Evolutionary conservation across 2,888 invertebrate species (phyloP).

Genomic region (Herminia tarsipennalis): DNA sequence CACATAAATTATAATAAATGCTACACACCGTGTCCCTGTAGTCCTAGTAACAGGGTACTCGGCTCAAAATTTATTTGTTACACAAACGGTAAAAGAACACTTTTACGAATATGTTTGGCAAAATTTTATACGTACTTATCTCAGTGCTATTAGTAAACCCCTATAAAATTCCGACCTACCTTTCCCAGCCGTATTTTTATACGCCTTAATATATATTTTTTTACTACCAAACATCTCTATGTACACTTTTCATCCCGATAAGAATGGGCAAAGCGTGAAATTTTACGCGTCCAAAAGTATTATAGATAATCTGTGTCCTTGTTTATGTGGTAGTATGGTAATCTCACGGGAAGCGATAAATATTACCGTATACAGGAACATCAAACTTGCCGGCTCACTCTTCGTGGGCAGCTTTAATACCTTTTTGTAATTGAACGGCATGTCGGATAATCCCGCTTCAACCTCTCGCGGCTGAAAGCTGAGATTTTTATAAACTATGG

Average conservation of each 20-base stretch:
- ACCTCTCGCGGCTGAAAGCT: too few relatives aligned
- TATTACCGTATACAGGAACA: conserved; percentile 51
- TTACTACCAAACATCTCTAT: conserved; percentile 35
- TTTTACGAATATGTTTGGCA: conserved; percentile 20
- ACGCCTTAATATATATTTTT: conserved; percentile 35
- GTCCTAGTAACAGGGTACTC: too few relatives aligned
- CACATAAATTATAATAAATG: too few relatives aligned
- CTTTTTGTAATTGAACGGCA: conserved; percentile 59
- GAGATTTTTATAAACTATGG: too few relatives aligned
- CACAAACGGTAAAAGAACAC: conserved; percentile 16
- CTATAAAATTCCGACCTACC: conserved; percentile 33
- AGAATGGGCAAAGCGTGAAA: conserved; percentile 49
- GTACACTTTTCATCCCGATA: conserved; percentile 44
- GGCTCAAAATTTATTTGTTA: conserved; percentile 12
- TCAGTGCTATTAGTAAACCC: conserved; percentile 37
- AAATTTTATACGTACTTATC: conserved; percentile 35
- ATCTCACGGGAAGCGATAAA: conserved; percentile 64
- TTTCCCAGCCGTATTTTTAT: conserved; percentile 25
- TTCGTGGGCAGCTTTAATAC: conserved; percentile 63
- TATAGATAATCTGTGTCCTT: conserved; percentile 55
- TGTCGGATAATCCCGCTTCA: too few relatives aligned
- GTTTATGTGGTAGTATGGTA: conserved; percentile 58
- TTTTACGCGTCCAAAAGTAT: conserved; percentile 50
- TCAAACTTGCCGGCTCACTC: conserved; percentile 55
- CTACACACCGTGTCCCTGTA: too few relatives aligned